These are phyloP conservation scores for Oligia fasciuncula DNA, from an alignment of 2,888 invertebrate species.

Conservation along the genomic window DNA sequence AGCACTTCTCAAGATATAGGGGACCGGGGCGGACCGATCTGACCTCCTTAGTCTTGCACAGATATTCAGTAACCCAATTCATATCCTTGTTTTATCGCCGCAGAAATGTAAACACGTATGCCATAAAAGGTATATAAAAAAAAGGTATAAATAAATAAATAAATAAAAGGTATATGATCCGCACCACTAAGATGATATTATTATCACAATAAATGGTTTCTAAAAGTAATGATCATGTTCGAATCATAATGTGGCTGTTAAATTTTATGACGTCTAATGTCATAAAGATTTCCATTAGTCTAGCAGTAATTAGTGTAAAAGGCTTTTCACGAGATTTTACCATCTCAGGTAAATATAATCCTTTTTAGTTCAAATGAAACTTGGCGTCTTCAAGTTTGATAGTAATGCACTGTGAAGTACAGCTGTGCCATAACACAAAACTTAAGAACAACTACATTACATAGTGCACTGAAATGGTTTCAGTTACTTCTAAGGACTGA, in stretches of 20 bases:
- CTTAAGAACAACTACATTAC: conserved; percentile 33
- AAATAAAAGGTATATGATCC: neutral
- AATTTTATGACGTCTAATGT: neutral
- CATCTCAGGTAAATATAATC: neutral
- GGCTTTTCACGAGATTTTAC: conserved; percentile 11
- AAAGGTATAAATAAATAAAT: too few species aligned
- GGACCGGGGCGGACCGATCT: too few species aligned
- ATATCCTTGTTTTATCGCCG: conserved; percentile 29
- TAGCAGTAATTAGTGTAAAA: conserved; percentile 15
- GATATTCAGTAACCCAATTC: conserved; percentile 9
- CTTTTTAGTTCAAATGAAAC: neutral
- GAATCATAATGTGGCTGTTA: conserved; percentile 4
- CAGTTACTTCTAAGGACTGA: conserved; percentile 9
- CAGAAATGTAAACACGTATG: conserved; percentile 25
- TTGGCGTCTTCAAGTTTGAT: conserved; percentile 24
- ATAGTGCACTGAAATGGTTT: conserved; percentile 34
- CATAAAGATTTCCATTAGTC: neutral
- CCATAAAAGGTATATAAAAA: neutral
- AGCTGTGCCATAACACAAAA: conserved; percentile 11
- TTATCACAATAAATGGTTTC: conserved; percentile 15
- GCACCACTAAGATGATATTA: conserved; percentile 4
- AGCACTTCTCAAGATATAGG: too few species aligned
- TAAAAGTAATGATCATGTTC: conserved; percentile 14
- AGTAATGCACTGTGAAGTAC: conserved; percentile 16
- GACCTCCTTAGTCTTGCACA: too few species aligned